Conservation (phyloP, 2,113 vertebrate species). For the Cavia porcellus region DNA sequence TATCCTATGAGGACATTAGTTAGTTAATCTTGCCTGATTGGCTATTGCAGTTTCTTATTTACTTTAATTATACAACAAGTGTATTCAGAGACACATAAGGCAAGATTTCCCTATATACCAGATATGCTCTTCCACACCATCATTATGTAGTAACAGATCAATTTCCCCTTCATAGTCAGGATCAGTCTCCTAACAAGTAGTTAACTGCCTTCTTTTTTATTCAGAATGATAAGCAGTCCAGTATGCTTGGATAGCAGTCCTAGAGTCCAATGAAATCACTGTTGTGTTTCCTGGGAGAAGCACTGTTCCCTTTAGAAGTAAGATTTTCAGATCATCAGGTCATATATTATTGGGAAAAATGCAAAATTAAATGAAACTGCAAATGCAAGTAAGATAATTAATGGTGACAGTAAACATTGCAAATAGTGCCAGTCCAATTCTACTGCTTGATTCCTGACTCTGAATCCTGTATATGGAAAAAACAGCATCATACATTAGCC, state of each 20-base stretch:
- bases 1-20: neutral
- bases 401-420: neutral
- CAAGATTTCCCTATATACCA: neutral
- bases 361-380: neutral
- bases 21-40: neutral
- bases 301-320: neutral
- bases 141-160: neutral
- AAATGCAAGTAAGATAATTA: neutral
- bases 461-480: neutral
- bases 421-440: neutral
- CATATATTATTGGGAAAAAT: neutral
- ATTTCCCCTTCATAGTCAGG: neutral
- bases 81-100: neutral
- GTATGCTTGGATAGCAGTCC: neutral
- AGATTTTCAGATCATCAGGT: neutral
- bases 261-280: neutral
- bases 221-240: neutral
- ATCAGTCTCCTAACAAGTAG: neutral
- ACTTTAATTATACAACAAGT: neutral
- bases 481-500: neutral
- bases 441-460: neutral
- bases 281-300: neutral
- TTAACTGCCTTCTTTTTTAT: neutral
- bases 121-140: neutral
- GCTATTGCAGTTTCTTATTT: neutral